Percentiles rank a stretch among this genome's conserved stretches.
Evolutionary conservation across 2,797 vertebrate genomes (phyloP).

Genomic region (Siniperca scherzeri): DNA sequence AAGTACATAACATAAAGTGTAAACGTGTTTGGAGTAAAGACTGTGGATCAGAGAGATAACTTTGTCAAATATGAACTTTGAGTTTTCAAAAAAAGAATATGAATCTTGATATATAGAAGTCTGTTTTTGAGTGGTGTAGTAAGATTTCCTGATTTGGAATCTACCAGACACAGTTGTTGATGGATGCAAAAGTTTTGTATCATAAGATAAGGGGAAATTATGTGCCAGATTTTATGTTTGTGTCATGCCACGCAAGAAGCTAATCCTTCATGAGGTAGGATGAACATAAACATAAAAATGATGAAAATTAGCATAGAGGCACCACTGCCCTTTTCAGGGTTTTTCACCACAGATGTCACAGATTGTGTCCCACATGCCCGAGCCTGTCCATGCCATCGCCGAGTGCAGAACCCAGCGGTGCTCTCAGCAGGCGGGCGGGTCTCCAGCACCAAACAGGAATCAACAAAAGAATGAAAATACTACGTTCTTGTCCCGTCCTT

Average conservation of each 20-base stretch:
- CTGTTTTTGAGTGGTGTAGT: neutral
- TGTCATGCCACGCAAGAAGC: neutral
- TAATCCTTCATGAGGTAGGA: neutral
- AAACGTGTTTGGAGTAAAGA: neutral
- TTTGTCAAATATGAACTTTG: neutral
- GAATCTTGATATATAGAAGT: neutral
- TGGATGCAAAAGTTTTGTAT: neutral
- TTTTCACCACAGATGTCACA: slow-evolving; percentile 22
- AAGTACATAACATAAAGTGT: neutral
- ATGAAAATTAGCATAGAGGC: neutral
- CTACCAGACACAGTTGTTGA: neutral
- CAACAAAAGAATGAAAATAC: slow-evolving; percentile 63
- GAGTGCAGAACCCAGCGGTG: slow-evolving; percentile 43
- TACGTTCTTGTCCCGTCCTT: slow-evolving; percentile 74
- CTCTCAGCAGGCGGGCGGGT: slow-evolving; percentile 31
- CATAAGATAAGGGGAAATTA: neutral
- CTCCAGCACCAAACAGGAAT: slow-evolving; percentile 8
- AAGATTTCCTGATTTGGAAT: neutral
- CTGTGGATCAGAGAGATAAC: neutral
- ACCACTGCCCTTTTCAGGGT: neutral
- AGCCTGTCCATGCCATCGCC: slow-evolving; percentile 63
- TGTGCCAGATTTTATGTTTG: neutral
- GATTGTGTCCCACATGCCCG: slow-evolving; percentile 40
- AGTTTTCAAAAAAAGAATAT: neutral
- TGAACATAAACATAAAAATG: neutral